These are phyloP conservation scores for Crenuchus spilurus DNA, from an alignment of 2,797 vertebrate species.

Conservation along the genomic window DNA sequence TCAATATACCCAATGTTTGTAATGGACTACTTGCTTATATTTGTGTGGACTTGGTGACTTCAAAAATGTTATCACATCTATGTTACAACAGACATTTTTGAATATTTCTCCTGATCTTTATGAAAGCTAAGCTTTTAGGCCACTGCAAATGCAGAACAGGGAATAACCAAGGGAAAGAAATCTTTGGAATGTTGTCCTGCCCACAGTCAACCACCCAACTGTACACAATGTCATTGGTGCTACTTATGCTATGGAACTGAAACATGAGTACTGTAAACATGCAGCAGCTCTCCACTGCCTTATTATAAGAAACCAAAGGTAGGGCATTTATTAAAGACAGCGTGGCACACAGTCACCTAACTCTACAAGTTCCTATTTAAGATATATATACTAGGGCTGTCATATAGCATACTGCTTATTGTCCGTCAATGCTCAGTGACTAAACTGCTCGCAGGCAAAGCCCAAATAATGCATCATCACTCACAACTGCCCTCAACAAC, in stretches of 20 bases:
- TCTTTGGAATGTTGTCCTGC: constrained; percentile 49
- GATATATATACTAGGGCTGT: neutral
- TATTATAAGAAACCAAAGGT: neutral
- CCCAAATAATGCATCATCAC: too few species aligned
- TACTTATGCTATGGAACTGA: constrained; percentile 28
- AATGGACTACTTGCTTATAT: too few species aligned
- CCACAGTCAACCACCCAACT: constrained; percentile 35
- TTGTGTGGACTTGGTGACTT: neutral
- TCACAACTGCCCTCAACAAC: too few species aligned
- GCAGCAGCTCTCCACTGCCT: neutral
- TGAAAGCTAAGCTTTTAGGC: neutral
- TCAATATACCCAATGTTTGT: neutral
- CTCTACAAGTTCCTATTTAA: neutral
- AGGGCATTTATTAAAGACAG: neutral
- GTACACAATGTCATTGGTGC: constrained; percentile 1
- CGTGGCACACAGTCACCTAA: neutral
- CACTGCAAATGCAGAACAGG: constrained; percentile 4
- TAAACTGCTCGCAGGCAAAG: too few species aligned
- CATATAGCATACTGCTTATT: too few species aligned
- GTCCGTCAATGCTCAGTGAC: too few species aligned
- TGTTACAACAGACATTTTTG: neutral
- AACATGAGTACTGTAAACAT: neutral
- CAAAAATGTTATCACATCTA: neutral
- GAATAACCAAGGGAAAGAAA: constrained; percentile 41
- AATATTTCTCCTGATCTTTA: neutral